A percentile compares a stretch with the other conserved stretches of the same genome.
Conservation (phyloP, 2,797 vertebrate species). For the Clarias platycephalus region DNA sequence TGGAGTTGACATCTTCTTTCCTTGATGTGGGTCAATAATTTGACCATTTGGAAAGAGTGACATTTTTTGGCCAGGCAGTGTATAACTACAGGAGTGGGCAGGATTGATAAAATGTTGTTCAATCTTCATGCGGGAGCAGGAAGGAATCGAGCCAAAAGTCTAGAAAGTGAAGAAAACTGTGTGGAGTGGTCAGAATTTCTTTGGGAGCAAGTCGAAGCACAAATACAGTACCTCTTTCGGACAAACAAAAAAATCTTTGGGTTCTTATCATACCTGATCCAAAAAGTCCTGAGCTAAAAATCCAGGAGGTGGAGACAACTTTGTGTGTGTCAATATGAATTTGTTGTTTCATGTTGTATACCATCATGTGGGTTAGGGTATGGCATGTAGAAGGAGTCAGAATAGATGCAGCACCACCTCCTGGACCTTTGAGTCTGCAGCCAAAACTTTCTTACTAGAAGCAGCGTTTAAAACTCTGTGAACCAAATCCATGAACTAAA, state of each 20-base stretch:
- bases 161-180: too few relatives aligned
- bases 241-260: neutral
- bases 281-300: neutral
- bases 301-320: neutral
- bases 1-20: too few relatives aligned
- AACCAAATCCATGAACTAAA: neutral
- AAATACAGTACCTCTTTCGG: neutral
- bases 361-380: neutral
- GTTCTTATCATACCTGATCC: too few relatives aligned
- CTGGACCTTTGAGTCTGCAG: neutral
- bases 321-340: neutral
- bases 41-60: too few relatives aligned
- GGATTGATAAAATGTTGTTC: neutral
- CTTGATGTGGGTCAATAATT: too few relatives aligned
- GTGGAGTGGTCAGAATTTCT: neutral
- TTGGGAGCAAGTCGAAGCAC: neutral
- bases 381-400: neutral
- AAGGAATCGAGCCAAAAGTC: too few relatives aligned
- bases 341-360: neutral
- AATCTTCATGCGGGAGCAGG: neutral
- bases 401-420: neutral
- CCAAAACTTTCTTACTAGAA: neutral
- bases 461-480: neutral
- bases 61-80: too few relatives aligned
- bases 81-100: neutral